Percentiles rank a stretch among this genome's conserved stretches.
These are phyloP conservation scores for Leucoma salicis DNA, from an alignment of 2,888 invertebrate genomes.

Conservation along the genomic window DNA sequence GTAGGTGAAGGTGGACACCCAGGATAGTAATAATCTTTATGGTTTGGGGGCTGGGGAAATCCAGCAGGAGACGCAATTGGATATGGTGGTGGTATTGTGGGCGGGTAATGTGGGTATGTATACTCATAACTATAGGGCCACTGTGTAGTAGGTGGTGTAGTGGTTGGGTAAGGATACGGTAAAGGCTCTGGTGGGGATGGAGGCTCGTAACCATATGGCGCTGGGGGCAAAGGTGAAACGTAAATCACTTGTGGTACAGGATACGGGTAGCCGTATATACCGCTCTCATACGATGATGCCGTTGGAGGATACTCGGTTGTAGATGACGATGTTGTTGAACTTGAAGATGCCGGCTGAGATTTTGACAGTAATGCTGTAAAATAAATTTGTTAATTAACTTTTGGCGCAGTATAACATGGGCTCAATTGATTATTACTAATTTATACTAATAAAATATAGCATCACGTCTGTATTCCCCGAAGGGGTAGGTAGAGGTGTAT, in stretches of 20 bases:
- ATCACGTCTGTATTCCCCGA: no score
- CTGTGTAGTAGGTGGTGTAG: constrained; percentile 6
- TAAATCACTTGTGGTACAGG: constrained; percentile 48
- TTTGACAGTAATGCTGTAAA: constrained; percentile 41
- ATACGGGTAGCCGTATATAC: constrained; percentile 36
- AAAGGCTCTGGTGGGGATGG: constrained; percentile 11
- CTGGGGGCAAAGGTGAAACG: constrained; percentile 34
- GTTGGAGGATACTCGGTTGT: constrained; percentile 32
- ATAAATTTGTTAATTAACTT: no score
- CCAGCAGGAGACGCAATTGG: neutral
- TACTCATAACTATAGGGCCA: constrained; percentile 16
- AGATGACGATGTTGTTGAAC: constrained; percentile 27
- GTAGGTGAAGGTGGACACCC: constrained; percentile 26
- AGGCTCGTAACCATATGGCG: constrained; percentile 24
- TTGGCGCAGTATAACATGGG: no score
- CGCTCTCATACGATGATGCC: constrained; percentile 35
- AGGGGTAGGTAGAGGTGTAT: no score
- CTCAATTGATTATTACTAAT: no score
- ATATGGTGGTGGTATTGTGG: constrained; percentile 2
- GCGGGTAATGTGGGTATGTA: constrained; percentile 4
- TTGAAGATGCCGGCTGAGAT: constrained; percentile 26
- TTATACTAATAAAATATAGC: no score
- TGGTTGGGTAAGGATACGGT: constrained; percentile 10
- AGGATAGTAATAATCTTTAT: constrained; percentile 20
- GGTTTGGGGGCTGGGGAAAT: neutral